Evolutionary conservation across 2,113 vertebrate genomes (phyloP), one percentile per base, ranked within the genome.

Genomic region (Corythoichthys haematopterus): DNA sequence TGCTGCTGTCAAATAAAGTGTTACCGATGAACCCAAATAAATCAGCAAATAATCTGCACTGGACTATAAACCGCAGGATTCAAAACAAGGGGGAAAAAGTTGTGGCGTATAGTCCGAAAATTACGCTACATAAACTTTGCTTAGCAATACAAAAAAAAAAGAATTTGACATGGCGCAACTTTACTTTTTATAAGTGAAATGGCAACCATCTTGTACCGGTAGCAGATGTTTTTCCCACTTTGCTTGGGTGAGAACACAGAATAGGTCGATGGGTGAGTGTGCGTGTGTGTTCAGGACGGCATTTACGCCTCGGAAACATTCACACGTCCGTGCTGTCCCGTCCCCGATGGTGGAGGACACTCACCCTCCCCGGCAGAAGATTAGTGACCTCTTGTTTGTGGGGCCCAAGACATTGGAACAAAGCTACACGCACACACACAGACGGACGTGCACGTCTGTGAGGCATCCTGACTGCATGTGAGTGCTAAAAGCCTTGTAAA

Each of bases 401-500:
- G 46, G 20, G 77, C 79, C 81, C 80, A 74, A 52, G 52, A 57
- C 33, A 4, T 57, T 36, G 9, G 52, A 0, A 28, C 51, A 14
- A 48, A 80, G 63, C 6, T 63, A 11, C 43, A 70, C 74, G 62
- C 79, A 72, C 70, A 80, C 72, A 78, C 77, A 78, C 72, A 5
- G 9, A 10, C 3, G 4, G 50, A 79, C 64, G 7, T 65, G 12
- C 38, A 71, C 71, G 70, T 85, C 84, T 86, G 77, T 83, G 57
- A 79, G 82, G 77, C 78, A 63, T 83, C 78, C 81, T 85, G 80
- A 82, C 84, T 80, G 71, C 88, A 82, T 51, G 58, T 74, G 68
- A 64, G 83, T 66, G 84, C 89, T 89, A 90, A 91, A 91, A 88
- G 80, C 85, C 87, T 84, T 68, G 86, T 90, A 84, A 84, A 84